phyloP scores from a whole-genome alignment of 30 jellyfish, hydroid and myxozoan species.

The Morbakka virulenta region DNA sequence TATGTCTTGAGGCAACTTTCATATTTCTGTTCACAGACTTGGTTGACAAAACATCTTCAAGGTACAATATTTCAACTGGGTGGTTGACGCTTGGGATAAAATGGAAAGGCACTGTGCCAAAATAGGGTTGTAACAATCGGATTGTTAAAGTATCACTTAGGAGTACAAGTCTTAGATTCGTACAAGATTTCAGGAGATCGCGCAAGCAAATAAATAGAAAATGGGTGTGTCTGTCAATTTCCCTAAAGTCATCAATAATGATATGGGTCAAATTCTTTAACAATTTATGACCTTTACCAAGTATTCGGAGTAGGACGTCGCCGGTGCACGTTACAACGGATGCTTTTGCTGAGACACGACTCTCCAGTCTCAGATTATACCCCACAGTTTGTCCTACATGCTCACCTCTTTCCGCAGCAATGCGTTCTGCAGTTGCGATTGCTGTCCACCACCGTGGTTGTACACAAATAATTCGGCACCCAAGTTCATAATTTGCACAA shows the following conservation, averaged over 20 bases:
- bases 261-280: constrained; percentile 62
- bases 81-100: constrained; percentile 54
- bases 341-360: constrained; percentile 62
- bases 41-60: constrained; percentile 60
- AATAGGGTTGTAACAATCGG: constrained; percentile 45
- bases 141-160: constrained; percentile 75
- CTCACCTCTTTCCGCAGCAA: constrained; percentile 81
- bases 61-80: constrained; percentile 55
- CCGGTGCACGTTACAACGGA: constrained; percentile 58
- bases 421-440: constrained; percentile 77
- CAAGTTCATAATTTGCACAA: constrained; percentile 33
- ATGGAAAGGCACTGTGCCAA: constrained; percentile 66
- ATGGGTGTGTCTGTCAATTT: constrained; percentile 64
- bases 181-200: constrained; percentile 58
- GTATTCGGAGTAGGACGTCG: constrained; percentile 67
- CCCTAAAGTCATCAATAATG: constrained; percentile 78
- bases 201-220: constrained; percentile 57
- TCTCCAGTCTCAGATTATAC: constrained; percentile 68
- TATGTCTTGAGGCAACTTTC: constrained; percentile 14
- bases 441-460: constrained; percentile 88
- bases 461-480: constrained; percentile 62
- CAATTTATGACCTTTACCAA: constrained; percentile 71
- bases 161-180: constrained; percentile 55
- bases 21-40: constrained; percentile 56
- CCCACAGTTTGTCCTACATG: constrained; percentile 83